Conservation (phyloP, 2,797 vertebrate species). For the Coreius guichenoti region DNA sequence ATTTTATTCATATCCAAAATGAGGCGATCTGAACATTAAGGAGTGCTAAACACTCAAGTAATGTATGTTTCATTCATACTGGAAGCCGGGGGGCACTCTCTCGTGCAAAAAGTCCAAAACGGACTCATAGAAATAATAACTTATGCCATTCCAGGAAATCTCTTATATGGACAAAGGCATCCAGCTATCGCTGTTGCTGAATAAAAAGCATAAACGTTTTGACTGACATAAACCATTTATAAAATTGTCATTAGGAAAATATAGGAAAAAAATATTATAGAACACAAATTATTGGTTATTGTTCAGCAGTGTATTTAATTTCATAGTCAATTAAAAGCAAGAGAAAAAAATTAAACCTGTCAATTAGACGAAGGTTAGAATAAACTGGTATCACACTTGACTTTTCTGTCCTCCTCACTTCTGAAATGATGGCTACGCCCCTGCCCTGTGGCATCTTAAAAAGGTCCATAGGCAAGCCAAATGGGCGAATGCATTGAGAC, state of each 20-base stretch:
- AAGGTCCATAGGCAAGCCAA: not conserved
- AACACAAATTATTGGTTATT: not conserved
- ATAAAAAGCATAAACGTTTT: not conserved
- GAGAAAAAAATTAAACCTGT: not conserved
- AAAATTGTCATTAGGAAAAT: not conserved
- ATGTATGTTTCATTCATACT: not conserved
- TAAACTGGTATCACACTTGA: not conserved
- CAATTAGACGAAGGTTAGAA: not conserved
- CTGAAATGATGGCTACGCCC: not conserved
- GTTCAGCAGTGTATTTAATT: not conserved
- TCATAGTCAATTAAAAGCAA: no score
- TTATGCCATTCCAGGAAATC: not conserved
- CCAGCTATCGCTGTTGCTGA: not conserved
- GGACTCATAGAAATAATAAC: not conserved
- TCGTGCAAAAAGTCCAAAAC: not conserved
- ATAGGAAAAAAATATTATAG: not conserved
- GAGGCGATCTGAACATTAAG: not conserved
- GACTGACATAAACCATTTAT: not conserved
- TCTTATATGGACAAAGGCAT: not conserved
- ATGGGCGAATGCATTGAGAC: not conserved
- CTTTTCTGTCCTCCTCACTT: not conserved
- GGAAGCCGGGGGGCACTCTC: not conserved
- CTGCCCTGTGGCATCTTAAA: slow-evolving; percentile 28
- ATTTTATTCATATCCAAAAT: not conserved
- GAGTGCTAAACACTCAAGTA: not conserved